Evolutionary conservation across 2,888 invertebrate genomes (phyloP).

Genomic region (Scrobipalpa atriplicella): DNA sequence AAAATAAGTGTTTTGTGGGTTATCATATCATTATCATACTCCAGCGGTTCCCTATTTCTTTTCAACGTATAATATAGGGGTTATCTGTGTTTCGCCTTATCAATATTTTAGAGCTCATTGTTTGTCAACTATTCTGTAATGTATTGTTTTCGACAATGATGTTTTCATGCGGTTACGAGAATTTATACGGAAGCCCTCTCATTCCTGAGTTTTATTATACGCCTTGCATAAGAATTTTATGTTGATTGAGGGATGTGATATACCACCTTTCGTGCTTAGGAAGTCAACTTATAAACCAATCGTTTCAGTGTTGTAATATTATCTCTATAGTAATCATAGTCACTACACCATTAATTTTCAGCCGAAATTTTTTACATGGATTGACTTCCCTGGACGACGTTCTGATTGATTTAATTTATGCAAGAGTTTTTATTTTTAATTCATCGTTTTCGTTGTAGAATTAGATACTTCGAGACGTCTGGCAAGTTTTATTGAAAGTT

Average conservation of each 20-base stretch:
- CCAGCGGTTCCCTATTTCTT: slow-evolving; percentile 52
- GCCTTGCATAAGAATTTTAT: background rate
- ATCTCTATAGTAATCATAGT: too few species aligned
- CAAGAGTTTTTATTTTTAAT: background rate
- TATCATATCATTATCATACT: slow-evolving; percentile 18
- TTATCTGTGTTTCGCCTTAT: slow-evolving; percentile 48
- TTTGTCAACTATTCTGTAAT: slow-evolving; percentile 40
- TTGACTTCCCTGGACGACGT: too few species aligned
- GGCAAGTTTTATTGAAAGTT: slow-evolving; percentile 56
- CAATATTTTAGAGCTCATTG: slow-evolving; percentile 49
- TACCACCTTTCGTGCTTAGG: background rate
- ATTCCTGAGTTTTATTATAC: background rate
- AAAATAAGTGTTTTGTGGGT: slow-evolving; percentile 28
- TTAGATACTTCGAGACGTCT: slow-evolving; percentile 47
- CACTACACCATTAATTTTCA: too few species aligned
- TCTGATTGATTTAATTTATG: too few species aligned
- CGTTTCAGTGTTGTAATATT: too few species aligned
- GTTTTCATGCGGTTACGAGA: slow-evolving; percentile 33
- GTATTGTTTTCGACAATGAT: slow-evolving; percentile 37
- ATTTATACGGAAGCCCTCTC: slow-evolving; percentile 26
- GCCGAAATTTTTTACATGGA: too few species aligned
- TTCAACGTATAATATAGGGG: slow-evolving; percentile 44
- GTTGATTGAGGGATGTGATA: background rate
- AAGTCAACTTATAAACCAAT: too few species aligned
- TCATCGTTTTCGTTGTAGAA: slow-evolving; percentile 33